These are phyloP conservation scores for Trachelus iudaicus DNA, from an alignment of 2,888 invertebrate genomes.

Conservation along the genomic window DNA sequence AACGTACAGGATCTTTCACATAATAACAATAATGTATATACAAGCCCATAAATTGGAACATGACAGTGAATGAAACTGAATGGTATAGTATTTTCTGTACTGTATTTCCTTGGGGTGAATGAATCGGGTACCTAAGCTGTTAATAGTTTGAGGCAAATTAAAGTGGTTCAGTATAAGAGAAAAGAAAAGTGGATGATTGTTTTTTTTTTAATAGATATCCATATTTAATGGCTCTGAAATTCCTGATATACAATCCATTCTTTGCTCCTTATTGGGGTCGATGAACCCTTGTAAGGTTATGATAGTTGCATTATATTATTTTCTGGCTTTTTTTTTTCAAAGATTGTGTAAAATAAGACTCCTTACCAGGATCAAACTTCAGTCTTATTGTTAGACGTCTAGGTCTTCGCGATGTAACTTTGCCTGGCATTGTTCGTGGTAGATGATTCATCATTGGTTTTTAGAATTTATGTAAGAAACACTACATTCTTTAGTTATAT, in stretches of 20 bases:
- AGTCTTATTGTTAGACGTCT: not conserved
- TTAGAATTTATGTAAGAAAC: not conserved
- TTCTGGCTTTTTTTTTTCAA: not conserved
- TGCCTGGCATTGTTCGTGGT: not conserved
- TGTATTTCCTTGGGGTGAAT: not conserved
- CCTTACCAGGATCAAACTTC: not conserved
- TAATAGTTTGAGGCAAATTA: not conserved
- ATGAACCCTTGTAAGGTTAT: too few relatives aligned
- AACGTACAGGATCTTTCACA: not conserved
- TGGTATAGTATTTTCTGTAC: not conserved
- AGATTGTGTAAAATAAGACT: not conserved
- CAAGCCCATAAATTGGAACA: not conserved
- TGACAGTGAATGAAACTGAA: not conserved
- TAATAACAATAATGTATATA: not conserved
- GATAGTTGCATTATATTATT: not conserved
- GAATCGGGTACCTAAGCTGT: not conserved
- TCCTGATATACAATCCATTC: not conserved
- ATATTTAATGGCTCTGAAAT: not conserved
- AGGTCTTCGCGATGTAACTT: not conserved
- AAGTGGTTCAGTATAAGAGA: not conserved
- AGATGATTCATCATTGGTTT: not conserved
- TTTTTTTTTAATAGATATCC: not conserved
- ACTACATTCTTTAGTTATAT: not conserved
- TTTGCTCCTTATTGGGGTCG: not conserved
- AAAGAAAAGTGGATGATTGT: not conserved